These are phyloP conservation scores for Tor tambroides DNA, from an alignment of 2,113 vertebrate species.

Conservation along the genomic window DNA sequence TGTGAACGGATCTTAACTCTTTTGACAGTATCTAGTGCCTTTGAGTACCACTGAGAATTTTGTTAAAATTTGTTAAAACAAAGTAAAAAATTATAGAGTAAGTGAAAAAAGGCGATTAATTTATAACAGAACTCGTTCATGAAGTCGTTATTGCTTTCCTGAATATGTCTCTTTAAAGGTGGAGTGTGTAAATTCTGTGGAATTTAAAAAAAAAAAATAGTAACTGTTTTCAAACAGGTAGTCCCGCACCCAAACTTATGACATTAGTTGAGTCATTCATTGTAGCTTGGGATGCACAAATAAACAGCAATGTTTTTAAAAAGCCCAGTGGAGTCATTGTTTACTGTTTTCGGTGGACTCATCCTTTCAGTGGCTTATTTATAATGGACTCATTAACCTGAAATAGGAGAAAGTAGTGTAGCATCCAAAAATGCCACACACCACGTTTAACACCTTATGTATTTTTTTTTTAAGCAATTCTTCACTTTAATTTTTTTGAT, in stretches of 20 bases:
- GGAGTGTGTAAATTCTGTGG: neutral
- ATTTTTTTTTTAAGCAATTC: neutral
- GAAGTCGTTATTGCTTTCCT: neutral
- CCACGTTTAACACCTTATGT: neutral
- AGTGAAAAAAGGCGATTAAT: neutral
- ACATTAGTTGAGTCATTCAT: conserved; percentile 11
- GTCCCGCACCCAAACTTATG: neutral
- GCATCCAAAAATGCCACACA: neutral
- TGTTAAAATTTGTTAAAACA: neutral
- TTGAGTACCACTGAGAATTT: neutral
- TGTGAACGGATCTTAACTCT: neutral
- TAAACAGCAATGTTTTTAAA: neutral
- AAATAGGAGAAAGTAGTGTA: neutral
- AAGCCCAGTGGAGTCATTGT: neutral
- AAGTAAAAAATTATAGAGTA: neutral
- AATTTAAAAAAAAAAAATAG: neutral
- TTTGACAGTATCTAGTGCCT: neutral
- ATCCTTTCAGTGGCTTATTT: neutral
- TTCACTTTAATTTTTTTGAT: neutral
- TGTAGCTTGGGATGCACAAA: neutral
- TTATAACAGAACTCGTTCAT: neutral
- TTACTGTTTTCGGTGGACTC: neutral
- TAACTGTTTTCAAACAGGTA: neutral
- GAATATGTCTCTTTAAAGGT: neutral
- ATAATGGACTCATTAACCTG: neutral